phyloP scores from a whole-genome alignment of 1,140 invertebrate genomes.

The Trichogramma pretiosum region DNA sequence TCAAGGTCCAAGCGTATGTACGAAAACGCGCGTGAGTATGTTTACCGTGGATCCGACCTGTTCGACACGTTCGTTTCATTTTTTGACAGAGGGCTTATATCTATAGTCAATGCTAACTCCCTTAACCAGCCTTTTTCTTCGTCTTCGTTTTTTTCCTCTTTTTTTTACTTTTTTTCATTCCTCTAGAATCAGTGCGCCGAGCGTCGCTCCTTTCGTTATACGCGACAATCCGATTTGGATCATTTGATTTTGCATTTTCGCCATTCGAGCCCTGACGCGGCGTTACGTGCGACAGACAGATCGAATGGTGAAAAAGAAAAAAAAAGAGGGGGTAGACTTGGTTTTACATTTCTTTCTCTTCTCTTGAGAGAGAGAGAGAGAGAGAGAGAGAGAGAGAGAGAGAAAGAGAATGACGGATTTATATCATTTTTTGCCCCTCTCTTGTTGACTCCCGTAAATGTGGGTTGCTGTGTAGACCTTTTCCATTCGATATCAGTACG shows the following conservation, averaged over 20 bases:
- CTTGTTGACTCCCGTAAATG: no score
- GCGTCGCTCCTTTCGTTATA: conserved; percentile 2
- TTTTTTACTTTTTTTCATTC: no score
- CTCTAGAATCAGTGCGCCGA: no score
- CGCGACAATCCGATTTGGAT: conserved; percentile 16
- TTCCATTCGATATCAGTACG: no score
- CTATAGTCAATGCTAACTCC: no score
- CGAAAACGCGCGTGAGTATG: no score
- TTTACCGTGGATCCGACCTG: no score
- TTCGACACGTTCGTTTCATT: neutral
- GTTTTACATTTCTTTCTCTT: neutral
- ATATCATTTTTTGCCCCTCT: neutral
- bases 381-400: no score
- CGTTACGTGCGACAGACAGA: conserved; percentile 15
- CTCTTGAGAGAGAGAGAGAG: no score
- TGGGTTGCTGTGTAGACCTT: no score
- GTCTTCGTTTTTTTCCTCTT: neutral
- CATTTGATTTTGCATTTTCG: conserved; percentile 17
- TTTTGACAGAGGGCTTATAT: no score
- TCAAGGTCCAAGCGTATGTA: no score
- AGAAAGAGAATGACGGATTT: conserved; percentile 4
- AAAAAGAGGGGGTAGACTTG: neutral
- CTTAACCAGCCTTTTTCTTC: neutral
- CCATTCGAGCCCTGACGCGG: conserved; percentile 11
- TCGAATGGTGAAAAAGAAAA: conserved; percentile 2